phyloP scores from a whole-genome alignment of 2,888 invertebrate species.

The Ichneumoninae sp. region DNA sequence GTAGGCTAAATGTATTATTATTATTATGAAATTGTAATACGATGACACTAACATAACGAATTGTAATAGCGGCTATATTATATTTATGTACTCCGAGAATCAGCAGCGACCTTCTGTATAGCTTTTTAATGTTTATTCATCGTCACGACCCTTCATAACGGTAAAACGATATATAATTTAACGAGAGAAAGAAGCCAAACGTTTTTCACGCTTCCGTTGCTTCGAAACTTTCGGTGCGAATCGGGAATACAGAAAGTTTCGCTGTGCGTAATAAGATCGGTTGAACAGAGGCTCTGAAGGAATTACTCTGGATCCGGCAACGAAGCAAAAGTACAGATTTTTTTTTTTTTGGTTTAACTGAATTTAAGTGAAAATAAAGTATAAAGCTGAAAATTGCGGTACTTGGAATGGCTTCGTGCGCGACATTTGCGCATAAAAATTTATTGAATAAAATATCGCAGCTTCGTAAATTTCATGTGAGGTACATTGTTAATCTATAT shows the following conservation, averaged over 20 bases:
- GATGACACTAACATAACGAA: conserved; percentile 81
- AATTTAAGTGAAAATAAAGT: conserved; percentile 49
- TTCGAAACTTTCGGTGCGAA: conserved; percentile 24
- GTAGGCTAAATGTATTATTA: conserved; percentile 81
- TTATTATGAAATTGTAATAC: conserved; percentile 78
- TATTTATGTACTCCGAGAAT: conserved; percentile 81
- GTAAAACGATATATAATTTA: conserved; percentile 44
- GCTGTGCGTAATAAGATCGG: conserved; percentile 18
- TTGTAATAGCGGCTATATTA: conserved; percentile 82
- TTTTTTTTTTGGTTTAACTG: conserved; percentile 37
- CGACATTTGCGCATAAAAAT: conserved; percentile 54
- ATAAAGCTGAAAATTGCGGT: conserved; percentile 34
- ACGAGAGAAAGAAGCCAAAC: conserved; percentile 33
- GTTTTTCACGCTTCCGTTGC: conserved; percentile 18
- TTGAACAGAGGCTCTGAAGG: conserved; percentile 6
- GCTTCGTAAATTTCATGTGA: conserved; percentile 61
- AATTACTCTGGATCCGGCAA: conserved; percentile 50
- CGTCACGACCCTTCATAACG: conserved; percentile 52
- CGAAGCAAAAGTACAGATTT: conserved; percentile 39
- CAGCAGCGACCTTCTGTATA: conserved; percentile 66
- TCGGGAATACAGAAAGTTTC: conserved; percentile 13
- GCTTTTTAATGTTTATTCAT: conserved; percentile 62
- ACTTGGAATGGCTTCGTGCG: conserved; percentile 60
- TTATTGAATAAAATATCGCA: conserved; percentile 61
- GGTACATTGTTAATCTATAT: conserved; percentile 49